These are phyloP conservation scores for Selenia dentaria DNA, from an alignment of 2,888 invertebrate genomes.

Conservation along the genomic window DNA sequence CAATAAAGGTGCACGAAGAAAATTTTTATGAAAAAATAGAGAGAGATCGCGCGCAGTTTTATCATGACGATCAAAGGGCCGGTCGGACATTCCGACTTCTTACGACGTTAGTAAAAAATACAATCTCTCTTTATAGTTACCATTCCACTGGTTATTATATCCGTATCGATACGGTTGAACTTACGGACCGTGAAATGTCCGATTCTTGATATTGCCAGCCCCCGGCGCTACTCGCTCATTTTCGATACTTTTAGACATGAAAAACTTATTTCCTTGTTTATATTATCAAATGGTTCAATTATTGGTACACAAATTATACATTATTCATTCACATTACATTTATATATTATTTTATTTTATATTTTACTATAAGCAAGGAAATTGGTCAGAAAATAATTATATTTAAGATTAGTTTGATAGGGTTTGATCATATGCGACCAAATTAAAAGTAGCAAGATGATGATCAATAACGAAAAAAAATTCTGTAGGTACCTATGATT, in stretches of 20 bases:
- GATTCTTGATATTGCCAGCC: conserved; percentile 70
- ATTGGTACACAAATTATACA: no score
- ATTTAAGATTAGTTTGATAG: no score
- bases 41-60: conserved; percentile 76
- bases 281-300: no score
- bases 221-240: conserved; percentile 59
- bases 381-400: no score
- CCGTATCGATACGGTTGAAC: conserved; percentile 77
- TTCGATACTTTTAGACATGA: conserved; percentile 51
- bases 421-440: no score
- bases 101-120: conserved; percentile 84
- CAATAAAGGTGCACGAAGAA: conserved; percentile 65
- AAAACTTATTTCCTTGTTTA: conserved; percentile 5
- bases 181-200: conserved; percentile 81
- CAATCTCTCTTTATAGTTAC: conserved; percentile 84
- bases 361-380: no score
- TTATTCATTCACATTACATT: no score
- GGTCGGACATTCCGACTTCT: conserved; percentile 81
- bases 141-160: conserved; percentile 83
- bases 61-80: conserved; percentile 83
- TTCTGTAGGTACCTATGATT: no score
- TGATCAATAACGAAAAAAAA: no score
- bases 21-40: conserved; percentile 63
- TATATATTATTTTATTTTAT: no score
- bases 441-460: no score